phyloP scores from a whole-genome alignment of 1,140 invertebrate genomes.

The Temnothorax longispinosus region DNA sequence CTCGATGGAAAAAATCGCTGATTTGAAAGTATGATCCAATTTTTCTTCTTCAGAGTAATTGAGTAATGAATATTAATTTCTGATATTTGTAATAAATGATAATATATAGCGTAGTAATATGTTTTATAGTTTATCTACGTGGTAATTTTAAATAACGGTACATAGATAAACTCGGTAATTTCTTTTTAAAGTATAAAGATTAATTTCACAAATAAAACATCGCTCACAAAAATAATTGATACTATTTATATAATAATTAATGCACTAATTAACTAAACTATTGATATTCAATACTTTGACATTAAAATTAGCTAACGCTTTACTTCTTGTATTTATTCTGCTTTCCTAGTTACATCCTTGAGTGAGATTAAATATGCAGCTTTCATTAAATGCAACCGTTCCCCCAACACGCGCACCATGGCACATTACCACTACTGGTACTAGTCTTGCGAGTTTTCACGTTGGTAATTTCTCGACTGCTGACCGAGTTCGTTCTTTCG shows the following conservation, averaged over 20 bases:
- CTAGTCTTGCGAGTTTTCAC: conserved; percentile 87
- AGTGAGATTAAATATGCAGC: conserved; percentile 11
- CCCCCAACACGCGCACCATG: conserved; percentile 96
- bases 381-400: conserved; percentile 90
- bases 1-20: background rate
- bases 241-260: background rate
- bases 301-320: background rate
- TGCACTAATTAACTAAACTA: background rate
- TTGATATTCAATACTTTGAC: background rate
- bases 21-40: background rate
- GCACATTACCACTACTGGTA: conserved; percentile 90
- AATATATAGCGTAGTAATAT: background rate
- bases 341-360: background rate
- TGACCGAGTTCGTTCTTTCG: conserved; percentile 90
- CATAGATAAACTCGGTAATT: background rate
- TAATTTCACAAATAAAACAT: background rate
- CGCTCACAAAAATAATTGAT: background rate
- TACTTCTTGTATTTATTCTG: background rate
- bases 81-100: background rate
- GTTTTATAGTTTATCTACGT: background rate
- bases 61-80: background rate
- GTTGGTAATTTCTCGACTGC: conserved; percentile 87
- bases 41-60: background rate
- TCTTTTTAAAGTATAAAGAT: background rate
- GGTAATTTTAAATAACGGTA: background rate